Conservation (phyloP, 1,140 invertebrate genomes). For the Chionoecetes opilio region DNA sequence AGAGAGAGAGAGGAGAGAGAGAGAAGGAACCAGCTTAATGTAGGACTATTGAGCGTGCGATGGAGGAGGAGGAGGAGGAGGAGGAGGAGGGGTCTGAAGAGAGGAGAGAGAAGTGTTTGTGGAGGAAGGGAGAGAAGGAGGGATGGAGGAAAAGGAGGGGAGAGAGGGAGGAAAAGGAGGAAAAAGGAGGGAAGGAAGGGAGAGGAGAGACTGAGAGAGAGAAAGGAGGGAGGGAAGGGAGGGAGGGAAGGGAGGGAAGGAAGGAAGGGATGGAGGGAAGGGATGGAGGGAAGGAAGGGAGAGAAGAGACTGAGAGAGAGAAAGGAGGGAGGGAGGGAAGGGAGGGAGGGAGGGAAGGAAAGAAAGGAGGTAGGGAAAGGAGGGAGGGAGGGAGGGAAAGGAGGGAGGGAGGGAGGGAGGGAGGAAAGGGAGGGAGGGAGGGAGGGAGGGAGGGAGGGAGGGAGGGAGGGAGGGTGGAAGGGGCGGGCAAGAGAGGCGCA, state of each 20-base stretch:
- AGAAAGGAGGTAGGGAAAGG: neutral
- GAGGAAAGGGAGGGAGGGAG: neutral
- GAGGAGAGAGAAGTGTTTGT: neutral
- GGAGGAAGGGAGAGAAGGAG: neutral
- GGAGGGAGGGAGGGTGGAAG: neutral
- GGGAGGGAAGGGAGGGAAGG: neutral
- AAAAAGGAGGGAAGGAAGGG: neutral
- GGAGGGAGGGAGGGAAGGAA: neutral
- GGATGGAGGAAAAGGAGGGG: neutral
- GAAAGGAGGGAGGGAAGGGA: neutral
- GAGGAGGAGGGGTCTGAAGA: neutral
- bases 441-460: neutral
- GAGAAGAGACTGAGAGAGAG: neutral
- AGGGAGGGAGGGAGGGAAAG: too few relatives aligned
- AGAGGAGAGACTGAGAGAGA: neutral
- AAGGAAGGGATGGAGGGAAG: neutral
- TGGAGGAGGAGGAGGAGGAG: neutral
- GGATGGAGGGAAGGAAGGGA: neutral
- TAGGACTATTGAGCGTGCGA: conserved; percentile 33
- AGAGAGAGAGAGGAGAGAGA: conserved; percentile 27
- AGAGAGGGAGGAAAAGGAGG: neutral
- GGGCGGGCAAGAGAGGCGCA: conserved; percentile 31
- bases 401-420: too few relatives aligned
- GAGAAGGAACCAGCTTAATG: conserved; percentile 34
- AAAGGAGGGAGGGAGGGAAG: neutral